These are phyloP conservation scores for Nomada flava DNA, from an alignment of 2,888 invertebrate species.

Conservation along the genomic window DNA sequence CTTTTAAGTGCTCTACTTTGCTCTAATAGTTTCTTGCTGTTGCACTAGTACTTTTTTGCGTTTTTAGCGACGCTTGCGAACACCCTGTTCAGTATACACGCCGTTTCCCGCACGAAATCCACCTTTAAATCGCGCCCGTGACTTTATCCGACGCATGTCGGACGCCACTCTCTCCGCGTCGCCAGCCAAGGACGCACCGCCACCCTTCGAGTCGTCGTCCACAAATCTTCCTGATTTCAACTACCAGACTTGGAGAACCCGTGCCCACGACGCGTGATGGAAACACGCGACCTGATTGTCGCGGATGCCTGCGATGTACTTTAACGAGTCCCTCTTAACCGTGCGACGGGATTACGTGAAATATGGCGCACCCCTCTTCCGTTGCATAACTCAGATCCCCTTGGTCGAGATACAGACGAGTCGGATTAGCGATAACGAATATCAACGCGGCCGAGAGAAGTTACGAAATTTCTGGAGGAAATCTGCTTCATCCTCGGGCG, in stretches of 20 bases:
- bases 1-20: too few species aligned
- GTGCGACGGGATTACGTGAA: conserved; percentile 54
- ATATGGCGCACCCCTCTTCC: conserved; percentile 33
- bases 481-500: background rate
- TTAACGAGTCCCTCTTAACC: conserved; percentile 52
- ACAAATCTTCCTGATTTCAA: conserved; percentile 69
- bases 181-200: conserved; percentile 30
- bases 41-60: too few species aligned
- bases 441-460: conserved; percentile 14
- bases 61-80: too few species aligned
- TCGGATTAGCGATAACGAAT: conserved; percentile 47
- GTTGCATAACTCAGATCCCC: conserved; percentile 21
- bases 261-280: conserved; percentile 46
- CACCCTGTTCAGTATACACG: conserved; percentile 6
- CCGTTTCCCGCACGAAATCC: conserved; percentile 61
- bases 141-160: conserved; percentile 56
- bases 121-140: conserved; percentile 63
- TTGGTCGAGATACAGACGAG: conserved; percentile 8
- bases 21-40: too few species aligned
- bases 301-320: conserved; percentile 60
- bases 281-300: conserved; percentile 56
- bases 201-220: conserved; percentile 2
- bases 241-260: conserved; percentile 40
- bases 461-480: conserved; percentile 32
- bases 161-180: conserved; percentile 35